Evolutionary conservation across 2,888 invertebrate species (phyloP).

Genomic region (Petrolisthes cinctipes): DNA sequence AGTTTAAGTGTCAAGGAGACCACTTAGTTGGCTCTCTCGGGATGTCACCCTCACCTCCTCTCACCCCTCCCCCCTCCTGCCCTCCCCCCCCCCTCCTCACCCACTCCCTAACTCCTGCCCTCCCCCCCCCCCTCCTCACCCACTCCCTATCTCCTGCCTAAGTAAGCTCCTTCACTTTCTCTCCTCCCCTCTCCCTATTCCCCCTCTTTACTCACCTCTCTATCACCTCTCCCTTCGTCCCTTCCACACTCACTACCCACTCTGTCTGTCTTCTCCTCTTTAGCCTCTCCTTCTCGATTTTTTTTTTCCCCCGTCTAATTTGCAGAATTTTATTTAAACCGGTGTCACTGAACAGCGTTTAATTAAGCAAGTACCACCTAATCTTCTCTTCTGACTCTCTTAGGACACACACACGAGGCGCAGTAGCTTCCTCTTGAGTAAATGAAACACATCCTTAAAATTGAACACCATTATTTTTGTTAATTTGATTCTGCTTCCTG

Average conservation of each 20-base stretch:
- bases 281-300: slow-evolving; percentile 7
- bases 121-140: no score
- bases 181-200: not conserved
- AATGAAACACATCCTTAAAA: no score
- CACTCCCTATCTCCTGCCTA: not conserved
- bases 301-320: not conserved
- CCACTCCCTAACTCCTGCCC: no score
- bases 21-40: slow-evolving; percentile 54
- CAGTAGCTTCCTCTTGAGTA: no score
- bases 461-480: no score
- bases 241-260: not conserved
- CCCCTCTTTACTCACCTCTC: not conserved
- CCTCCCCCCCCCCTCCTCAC: not conserved
- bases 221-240: not conserved
- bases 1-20: slow-evolving; percentile 56
- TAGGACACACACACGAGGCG: no score
- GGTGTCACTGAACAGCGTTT: not conserved
- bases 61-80: no score
- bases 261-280: not conserved
- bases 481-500: no score
- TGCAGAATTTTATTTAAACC: not conserved
- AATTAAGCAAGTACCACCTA: not conserved
- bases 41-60: slow-evolving; percentile 25
- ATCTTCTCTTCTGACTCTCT: not conserved
- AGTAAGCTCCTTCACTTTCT: not conserved